Evolutionary conservation across 2,888 invertebrate species (phyloP), one percentile per base, ranked within the genome.

Genomic region (Eremobia ochroleuca): DNA sequence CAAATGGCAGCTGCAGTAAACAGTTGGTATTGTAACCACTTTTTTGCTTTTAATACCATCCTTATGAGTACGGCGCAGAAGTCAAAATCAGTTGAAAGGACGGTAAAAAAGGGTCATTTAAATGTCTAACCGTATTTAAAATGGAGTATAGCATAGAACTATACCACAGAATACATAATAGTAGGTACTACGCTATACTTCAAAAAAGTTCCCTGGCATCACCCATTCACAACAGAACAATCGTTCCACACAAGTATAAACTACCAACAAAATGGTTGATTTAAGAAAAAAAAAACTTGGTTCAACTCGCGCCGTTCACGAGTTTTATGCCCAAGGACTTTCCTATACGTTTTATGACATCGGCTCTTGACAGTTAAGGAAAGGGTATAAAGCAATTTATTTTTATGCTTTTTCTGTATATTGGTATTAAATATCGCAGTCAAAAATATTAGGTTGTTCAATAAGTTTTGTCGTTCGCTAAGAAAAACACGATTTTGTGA

Each of bases 271-370:
- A 58, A 73, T 28, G 67, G 34, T 87, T 82, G 80, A 87, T 88
- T 87, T 89, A 79, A 74, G 80, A 87, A 88, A 73, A 87, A 87
- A 88, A 73, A 87, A 86, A 85, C 79, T 89, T 81, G 55, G 59
- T 71, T 25, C 31, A 75, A 76, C 59, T 75, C 61, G 40, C 67
- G 65, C 77, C 79, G 76, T 87, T 82, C 59, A 77, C 71, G 64
- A 84, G 62, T 88, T 88, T 87, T 86, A 89, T 83, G 80, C 70
- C 76, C 81, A 86, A 87, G 77, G 76, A 83, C 85, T 78, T 79
- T 65, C 49, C 72, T 88, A 68, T 81, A 85, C 74, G 74, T 81
- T 86, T 84, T 86, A 88, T 76, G 80, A 83, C 77, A 74, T 66
- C 74, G 66, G 73, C 66, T 76, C 69, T 83, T 77, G 83, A 81